Base-by-base conservation (phyloP, 2,113 vertebrate genomes). In the Ancistrus triradiatus region DNA sequence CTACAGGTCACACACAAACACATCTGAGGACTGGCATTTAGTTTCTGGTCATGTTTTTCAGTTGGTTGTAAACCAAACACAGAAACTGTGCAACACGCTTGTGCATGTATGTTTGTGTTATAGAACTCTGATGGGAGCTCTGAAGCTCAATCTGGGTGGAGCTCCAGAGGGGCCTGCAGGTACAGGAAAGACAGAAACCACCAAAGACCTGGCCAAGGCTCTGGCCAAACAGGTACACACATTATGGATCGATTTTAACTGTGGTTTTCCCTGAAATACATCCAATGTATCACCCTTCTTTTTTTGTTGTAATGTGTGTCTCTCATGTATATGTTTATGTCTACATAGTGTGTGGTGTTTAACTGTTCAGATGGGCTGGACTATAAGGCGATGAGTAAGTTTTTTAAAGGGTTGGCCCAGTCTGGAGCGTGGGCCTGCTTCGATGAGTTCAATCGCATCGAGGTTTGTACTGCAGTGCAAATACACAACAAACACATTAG, bases 381-480 rank as follows among this genome's bases (percentile, higher is more conserved):
- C 78, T 95, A 96, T 82, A 94, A 94, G 73, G 93, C 94, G 33
- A 98, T 98, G 94, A 93, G 95, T 56, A 97, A 98, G 73, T 96
- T 95, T 78, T 98, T 98, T 46, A 97, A 98, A 81, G 93, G 95
- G 0, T 74, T 98, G 63, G 95, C 93, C 25, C 93, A 97, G 50
- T 87, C 91, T 53, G 95, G 95, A 66, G 95, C 95, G 0, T 98
- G 95, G 95, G 83, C 91, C 68, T 95, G 93, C 86, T 98, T 98
- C 68, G 93, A 98, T 1, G 93, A 97, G 72, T 98, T 98, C 85
- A 98, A 98, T 35, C 90, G 90, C 25, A 97, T 95, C 57, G 94
- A 96, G 91, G 94, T 95, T 85, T 87, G 27, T 9, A 63, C 14
- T 10, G 13, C n/a, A 6, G n/a, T n/a, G n/a, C n/a, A n/a, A n/a